phyloP scores from a whole-genome alignment of 2,797 vertebrate species.

The Arvicola amphibius region DNA sequence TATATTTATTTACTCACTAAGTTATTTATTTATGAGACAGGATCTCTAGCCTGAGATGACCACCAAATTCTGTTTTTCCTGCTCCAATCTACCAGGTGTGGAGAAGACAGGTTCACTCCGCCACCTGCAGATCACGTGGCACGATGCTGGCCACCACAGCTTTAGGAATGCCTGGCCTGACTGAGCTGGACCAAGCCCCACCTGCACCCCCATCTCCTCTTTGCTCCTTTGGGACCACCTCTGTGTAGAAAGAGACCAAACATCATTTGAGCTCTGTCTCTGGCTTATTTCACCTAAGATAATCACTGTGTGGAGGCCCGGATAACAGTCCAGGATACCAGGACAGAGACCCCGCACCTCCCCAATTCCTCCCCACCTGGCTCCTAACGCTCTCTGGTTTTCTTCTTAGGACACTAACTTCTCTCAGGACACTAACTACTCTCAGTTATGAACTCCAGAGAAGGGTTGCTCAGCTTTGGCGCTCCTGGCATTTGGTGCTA shows the following conservation, averaged over 20 bases:
- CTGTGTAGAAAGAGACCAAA: background rate
- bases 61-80: no score
- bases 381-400: background rate
- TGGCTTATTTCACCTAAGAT: background rate
- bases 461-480: background rate
- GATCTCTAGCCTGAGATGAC: background rate
- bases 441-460: background rate
- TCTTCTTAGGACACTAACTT: background rate
- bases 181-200: background rate
- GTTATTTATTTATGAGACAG: background rate
- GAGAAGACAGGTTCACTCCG: background rate
- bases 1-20: background rate
- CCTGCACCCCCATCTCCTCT: background rate
- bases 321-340: background rate
- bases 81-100: background rate
- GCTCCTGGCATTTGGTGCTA: background rate
- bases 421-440: background rate
- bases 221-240: background rate
- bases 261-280: background rate
- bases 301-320: background rate
- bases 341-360: background rate
- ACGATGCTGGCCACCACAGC: no score
- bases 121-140: background rate
- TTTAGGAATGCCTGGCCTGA: background rate
- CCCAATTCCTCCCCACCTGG: accelerated